These are phyloP conservation scores for Taphrorychus bicolor DNA, from an alignment of 2,888 invertebrate genomes.

Conservation along the genomic window DNA sequence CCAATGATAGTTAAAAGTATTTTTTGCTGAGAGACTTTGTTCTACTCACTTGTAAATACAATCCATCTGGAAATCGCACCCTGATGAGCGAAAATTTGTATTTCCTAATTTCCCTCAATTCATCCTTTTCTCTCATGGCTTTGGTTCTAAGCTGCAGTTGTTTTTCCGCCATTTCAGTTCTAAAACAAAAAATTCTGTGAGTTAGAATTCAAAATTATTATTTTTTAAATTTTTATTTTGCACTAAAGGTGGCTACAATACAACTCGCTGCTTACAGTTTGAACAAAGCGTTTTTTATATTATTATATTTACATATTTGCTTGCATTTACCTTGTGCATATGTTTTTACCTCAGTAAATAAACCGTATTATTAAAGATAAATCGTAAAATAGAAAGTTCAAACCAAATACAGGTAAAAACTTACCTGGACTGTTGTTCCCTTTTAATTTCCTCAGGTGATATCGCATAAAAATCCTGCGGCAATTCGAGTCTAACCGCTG, in stretches of 20 bases:
- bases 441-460: constrained; percentile 82
- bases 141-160: constrained; percentile 88
- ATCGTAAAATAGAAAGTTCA: neutral
- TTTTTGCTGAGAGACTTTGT: too few species aligned
- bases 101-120: constrained; percentile 77
- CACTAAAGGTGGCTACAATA: too few species aligned
- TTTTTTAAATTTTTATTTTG: too few species aligned
- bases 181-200: constrained; percentile 56
- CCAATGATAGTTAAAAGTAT: too few species aligned
- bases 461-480: constrained; percentile 87
- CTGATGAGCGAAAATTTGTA: constrained; percentile 88
- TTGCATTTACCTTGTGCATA: too few species aligned
- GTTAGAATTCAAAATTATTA: too few species aligned
- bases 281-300: too few species aligned
- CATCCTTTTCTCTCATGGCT: constrained; percentile 94
- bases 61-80: constrained; percentile 87
- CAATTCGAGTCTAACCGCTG: constrained; percentile 70
- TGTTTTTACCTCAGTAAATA: too few species aligned
- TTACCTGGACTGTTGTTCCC: constrained; percentile 79
- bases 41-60: constrained; percentile 74
- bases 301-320: too few species aligned
- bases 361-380: too few species aligned
- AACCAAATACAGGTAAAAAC: too few species aligned
- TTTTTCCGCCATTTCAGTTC: constrained; percentile 79
- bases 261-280: too few species aligned